Percentiles rank a stretch among this genome's conserved stretches.
These are phyloP conservation scores for Artibeus lituratus DNA, from an alignment of 2,797 vertebrate species.

Conservation along the genomic window DNA sequence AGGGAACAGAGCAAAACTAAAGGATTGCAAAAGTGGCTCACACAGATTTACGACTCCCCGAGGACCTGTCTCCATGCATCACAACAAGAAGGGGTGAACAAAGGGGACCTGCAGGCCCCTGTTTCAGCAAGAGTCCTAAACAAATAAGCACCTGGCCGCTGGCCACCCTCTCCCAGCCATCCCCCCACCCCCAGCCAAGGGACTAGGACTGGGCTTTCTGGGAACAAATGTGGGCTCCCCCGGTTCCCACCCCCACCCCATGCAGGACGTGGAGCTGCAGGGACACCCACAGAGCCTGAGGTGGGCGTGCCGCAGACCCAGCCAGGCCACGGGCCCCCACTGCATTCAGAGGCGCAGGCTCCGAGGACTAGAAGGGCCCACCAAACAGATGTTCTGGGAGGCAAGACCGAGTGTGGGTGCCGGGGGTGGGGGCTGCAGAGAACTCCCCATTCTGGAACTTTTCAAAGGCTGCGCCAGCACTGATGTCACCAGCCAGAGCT, in stretches of 20 bases:
- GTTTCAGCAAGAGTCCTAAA: not conserved
- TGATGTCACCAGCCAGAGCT: not conserved
- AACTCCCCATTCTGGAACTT: not conserved
- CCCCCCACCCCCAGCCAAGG: not conserved
- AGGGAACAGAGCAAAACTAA: not conserved
- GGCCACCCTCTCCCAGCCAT: not conserved
- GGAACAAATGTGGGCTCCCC: not conserved
- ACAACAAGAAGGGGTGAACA: not conserved
- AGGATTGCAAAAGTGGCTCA: not conserved
- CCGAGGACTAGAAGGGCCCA: not conserved
- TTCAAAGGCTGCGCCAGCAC: not conserved
- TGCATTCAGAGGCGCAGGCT: not conserved
- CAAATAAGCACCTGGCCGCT: not conserved
- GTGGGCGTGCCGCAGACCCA: rapidly evolving
- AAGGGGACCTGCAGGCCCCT: not conserved
- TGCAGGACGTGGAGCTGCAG: not conserved
- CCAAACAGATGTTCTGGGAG: conserved; percentile 52
- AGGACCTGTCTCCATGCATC: not conserved
- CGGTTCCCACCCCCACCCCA: rapidly evolving
- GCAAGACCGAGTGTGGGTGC: not conserved
- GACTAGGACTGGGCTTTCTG: not conserved
- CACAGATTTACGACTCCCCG: conserved; percentile 28
- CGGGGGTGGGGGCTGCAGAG: not conserved
- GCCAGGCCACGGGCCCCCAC: not conserved
- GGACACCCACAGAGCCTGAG: rapidly evolving